phyloP scores from a whole-genome alignment of 2,888 invertebrate genomes.

The Diarsia brunnea region DNA sequence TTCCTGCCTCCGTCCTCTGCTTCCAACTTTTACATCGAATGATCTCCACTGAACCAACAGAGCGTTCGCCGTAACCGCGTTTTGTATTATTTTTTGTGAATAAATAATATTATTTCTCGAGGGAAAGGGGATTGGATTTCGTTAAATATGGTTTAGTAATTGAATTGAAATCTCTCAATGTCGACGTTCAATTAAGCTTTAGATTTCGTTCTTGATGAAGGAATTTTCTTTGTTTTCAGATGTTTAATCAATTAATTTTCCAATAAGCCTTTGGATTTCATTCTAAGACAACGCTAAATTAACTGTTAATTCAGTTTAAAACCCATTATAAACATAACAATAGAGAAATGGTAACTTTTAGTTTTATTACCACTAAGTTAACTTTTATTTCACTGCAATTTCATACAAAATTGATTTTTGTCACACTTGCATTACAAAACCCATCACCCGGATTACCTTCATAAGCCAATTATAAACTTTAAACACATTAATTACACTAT shows the following conservation, averaged over 20 bases:
- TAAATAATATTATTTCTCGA: conserved; percentile 90
- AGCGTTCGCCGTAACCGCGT: conserved; percentile 87
- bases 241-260: conserved; percentile 83
- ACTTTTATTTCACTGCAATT: neutral
- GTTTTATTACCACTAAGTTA: neutral
- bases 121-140: conserved; percentile 91
- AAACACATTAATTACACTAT: conserved; percentile 84
- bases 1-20: conserved; percentile 85
- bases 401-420: neutral
- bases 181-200: conserved; percentile 90
- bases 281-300: conserved; percentile 30
- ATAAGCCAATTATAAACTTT: conserved; percentile 65
- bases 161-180: conserved; percentile 91
- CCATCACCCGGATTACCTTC: conserved; percentile 48
- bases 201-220: conserved; percentile 86
- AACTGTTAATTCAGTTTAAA: neutral
- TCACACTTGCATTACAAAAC: conserved; percentile 17
- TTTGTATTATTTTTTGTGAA: conserved; percentile 91
- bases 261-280: conserved; percentile 65
- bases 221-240: conserved; percentile 87
- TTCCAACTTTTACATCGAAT: conserved; percentile 88
- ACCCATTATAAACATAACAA: neutral
- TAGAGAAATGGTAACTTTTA: neutral
- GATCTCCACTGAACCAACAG: conserved; percentile 90
- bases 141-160: conserved; percentile 91